Evolutionary conservation across 2,888 invertebrate genomes (phyloP).

Genomic region (Polydrusus tereticollis): DNA sequence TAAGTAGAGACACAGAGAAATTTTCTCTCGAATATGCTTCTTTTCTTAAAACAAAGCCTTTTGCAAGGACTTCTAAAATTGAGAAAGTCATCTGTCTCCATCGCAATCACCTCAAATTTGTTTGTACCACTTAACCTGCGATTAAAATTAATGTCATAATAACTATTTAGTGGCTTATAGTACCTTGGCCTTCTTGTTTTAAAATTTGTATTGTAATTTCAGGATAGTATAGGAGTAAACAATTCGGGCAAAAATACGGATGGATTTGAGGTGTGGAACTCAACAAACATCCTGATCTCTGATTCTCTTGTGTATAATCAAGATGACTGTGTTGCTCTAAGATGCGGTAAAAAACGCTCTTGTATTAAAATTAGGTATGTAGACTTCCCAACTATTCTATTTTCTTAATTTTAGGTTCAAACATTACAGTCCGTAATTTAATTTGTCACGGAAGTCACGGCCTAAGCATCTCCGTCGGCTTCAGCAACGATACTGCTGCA

Average conservation of each 20-base stretch:
- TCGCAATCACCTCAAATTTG: no score
- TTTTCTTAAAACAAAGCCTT: no score
- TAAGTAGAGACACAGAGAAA: no score
- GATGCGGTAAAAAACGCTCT: slow-evolving; percentile 30
- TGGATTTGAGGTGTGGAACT: slow-evolving; percentile 40
- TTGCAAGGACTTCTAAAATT: no score
- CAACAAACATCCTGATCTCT: slow-evolving; percentile 23
- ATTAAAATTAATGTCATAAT: no score
- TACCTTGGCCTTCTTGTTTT: no score
- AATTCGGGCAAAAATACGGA: slow-evolving; percentile 34
- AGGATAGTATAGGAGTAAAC: not conserved
- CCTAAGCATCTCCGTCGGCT: slow-evolving; percentile 51
- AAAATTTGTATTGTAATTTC: not conserved
- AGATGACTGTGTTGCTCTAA: slow-evolving; percentile 42
- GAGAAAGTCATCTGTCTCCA: no score
- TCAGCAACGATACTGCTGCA: slow-evolving; percentile 34
- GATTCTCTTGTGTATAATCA: slow-evolving; percentile 37
- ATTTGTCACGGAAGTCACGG: slow-evolving; percentile 50
- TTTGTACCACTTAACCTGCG: no score
- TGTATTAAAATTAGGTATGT: not conserved
- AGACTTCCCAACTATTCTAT: not conserved
- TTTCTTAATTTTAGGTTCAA: slow-evolving; percentile 30
- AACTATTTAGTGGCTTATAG: no score
- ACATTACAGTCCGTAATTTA: slow-evolving; percentile 40
- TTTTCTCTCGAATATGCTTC: no score